Conservation (phyloP, 64 coral and sea anemone genomes). For the Pocillopora damicornis region DNA sequence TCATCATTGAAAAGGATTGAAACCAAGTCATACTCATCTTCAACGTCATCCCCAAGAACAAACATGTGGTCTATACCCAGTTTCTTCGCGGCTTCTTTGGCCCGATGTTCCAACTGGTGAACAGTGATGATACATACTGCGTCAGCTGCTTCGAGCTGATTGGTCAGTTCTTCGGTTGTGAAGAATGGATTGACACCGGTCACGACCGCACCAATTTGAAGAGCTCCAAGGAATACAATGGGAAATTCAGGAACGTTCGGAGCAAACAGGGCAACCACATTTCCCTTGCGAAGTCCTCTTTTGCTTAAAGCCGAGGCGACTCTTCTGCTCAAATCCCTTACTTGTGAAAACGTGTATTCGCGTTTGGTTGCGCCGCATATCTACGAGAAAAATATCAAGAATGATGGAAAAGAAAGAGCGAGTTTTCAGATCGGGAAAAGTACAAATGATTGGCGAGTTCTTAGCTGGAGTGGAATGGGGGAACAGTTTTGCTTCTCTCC, state of each 20-base stretch:
- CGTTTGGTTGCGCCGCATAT: conserved; percentile 34
- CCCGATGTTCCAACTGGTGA: conserved; percentile 22
- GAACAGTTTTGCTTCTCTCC: too few species aligned
- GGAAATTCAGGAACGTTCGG: conserved; percentile 51
- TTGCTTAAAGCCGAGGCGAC: conserved; percentile 55
- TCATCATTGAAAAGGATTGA: conserved; percentile 57
- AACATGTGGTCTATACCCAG: conserved; percentile 25
- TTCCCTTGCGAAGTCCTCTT: conserved; percentile 60
- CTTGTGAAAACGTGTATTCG: conserved; percentile 47
- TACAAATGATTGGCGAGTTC: not conserved
- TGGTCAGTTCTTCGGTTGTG: conserved; percentile 42
- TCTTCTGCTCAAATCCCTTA: conserved; percentile 43
- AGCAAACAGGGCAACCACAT: conserved; percentile 61
- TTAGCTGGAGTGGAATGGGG: too few species aligned
- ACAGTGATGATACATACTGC: conserved; percentile 45
- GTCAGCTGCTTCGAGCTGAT: conserved; percentile 55
- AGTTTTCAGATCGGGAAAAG: not conserved
- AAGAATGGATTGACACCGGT: conserved; percentile 58
- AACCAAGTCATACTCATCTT: conserved; percentile 37
- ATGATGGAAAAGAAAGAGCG: not conserved
- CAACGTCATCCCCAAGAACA: conserved; percentile 45
- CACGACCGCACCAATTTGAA: conserved; percentile 48
- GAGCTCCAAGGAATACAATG: conserved; percentile 49
- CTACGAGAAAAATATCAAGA: not conserved
- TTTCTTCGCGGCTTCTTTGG: conserved; percentile 34